A percentile compares a stretch with the other conserved stretches of the same genome.
phyloP scores from a whole-genome alignment of 2,113 vertebrate genomes.

The Plestiodon gilberti region DNA sequence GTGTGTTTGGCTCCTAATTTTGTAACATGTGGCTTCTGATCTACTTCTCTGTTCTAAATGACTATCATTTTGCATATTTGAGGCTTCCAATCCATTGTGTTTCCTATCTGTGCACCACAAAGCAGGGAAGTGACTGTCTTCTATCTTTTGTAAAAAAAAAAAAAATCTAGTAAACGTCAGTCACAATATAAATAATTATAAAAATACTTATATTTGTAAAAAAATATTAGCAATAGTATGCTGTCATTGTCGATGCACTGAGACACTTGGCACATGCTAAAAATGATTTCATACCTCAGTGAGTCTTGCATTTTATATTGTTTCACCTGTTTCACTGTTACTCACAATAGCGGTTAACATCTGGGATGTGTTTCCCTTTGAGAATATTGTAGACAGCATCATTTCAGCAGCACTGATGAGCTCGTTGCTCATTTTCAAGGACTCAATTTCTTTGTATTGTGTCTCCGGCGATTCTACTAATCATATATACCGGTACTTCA shows the following conservation, averaged over 20 bases:
- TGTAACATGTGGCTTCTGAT: neutral
- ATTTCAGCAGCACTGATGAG: neutral
- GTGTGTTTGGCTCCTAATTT: neutral
- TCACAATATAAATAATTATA: neutral
- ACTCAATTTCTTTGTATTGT: neutral
- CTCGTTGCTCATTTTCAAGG: neutral
- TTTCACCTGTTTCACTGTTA: neutral
- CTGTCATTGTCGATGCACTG: neutral
- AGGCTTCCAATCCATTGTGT: neutral
- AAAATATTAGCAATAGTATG: neutral
- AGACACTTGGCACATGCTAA: neutral
- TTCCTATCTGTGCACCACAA: neutral
- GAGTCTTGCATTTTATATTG: neutral
- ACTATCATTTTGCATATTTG: neutral
- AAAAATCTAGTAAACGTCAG: neutral
- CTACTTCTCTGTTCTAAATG: neutral
- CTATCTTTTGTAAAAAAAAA: neutral
- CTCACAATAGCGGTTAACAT: neutral
- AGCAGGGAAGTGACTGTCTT: neutral
- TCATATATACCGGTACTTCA: constrained; percentile 18
- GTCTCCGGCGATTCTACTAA: neutral
- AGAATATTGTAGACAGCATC: neutral
- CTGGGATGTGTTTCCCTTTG: neutral
- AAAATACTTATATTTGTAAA: neutral
- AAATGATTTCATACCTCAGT: neutral